These are phyloP conservation scores for Ibycter americanus DNA, from an alignment of 2,797 vertebrate species.

Conservation along the genomic window DNA sequence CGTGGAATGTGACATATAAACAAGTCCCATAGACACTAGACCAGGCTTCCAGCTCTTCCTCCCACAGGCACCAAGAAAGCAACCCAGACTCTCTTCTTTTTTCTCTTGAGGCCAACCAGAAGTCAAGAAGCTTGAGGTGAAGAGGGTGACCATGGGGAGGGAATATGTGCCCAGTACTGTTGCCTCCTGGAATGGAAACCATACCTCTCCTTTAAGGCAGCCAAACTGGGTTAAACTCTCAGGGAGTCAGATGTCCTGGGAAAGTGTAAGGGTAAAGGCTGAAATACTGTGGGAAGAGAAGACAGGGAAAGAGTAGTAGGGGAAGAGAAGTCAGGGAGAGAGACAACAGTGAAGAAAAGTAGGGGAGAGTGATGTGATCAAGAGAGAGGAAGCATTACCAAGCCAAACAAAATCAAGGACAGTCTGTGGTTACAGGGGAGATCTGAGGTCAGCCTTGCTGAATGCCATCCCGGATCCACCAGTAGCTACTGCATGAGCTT, in stretches of 20 bases:
- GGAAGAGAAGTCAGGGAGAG: neutral
- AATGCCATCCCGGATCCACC: neutral
- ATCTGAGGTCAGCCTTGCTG: neutral
- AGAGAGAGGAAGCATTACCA: neutral
- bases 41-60: neutral
- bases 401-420: neutral
- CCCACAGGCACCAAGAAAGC: neutral
- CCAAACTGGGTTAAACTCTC: neutral
- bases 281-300: neutral
- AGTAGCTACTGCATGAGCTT: neutral
- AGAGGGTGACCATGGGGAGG: neutral
- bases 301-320: neutral
- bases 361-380: neutral
- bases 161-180: neutral
- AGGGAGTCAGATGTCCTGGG: neutral
- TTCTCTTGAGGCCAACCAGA: neutral
- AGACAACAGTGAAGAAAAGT: neutral
- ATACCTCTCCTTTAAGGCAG: neutral
- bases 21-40: neutral
- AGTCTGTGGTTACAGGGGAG: neutral
- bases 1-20: neutral
- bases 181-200: neutral
- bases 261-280: neutral
- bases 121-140: slow-evolving; percentile 19
- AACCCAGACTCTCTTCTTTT: neutral